These are phyloP conservation scores for Cataglyphis albicans DNA, from an alignment of 2,888 invertebrate species.

Conservation along the genomic window DNA sequence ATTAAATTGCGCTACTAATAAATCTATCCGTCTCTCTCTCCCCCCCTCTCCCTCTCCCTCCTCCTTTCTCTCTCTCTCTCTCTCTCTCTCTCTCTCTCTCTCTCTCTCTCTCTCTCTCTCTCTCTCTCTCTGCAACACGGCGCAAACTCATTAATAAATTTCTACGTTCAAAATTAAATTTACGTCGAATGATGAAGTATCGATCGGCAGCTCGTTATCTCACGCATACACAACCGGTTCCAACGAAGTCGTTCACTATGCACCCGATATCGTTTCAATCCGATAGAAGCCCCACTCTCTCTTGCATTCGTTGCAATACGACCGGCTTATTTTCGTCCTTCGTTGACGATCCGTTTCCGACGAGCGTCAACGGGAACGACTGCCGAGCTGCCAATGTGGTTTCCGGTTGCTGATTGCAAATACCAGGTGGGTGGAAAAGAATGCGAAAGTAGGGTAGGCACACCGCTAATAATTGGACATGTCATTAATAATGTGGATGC, in stretches of 20 bases:
- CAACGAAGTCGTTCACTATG: conserved; percentile 19
- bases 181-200: conserved; percentile 24
- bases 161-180: conserved; percentile 24
- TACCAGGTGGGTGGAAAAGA: conserved; percentile 55
- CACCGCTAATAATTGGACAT: conserved; percentile 76
- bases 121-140: not conserved
- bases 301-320: conserved; percentile 44
- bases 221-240: not conserved
- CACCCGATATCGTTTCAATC: conserved; percentile 12
- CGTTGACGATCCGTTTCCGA: conserved; percentile 46
- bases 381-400: conserved; percentile 61
- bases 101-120: not conserved
- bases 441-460: conserved; percentile 45
- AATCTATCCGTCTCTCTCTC: not conserved
- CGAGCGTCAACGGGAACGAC: conserved; percentile 4
- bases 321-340: conserved; percentile 59
- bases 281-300: not conserved
- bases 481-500: conserved; percentile 72
- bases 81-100: too few relatives aligned
- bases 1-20: conserved; percentile 14
- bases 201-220: conserved; percentile 40
- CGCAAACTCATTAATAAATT: conserved; percentile 22
- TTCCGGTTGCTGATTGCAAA: conserved; percentile 75
- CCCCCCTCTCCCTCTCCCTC: too few relatives aligned
- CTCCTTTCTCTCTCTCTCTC: too few relatives aligned